Base-by-base conservation (phyloP, 2,113 vertebrate genomes). In the Natator depressus region DNA sequence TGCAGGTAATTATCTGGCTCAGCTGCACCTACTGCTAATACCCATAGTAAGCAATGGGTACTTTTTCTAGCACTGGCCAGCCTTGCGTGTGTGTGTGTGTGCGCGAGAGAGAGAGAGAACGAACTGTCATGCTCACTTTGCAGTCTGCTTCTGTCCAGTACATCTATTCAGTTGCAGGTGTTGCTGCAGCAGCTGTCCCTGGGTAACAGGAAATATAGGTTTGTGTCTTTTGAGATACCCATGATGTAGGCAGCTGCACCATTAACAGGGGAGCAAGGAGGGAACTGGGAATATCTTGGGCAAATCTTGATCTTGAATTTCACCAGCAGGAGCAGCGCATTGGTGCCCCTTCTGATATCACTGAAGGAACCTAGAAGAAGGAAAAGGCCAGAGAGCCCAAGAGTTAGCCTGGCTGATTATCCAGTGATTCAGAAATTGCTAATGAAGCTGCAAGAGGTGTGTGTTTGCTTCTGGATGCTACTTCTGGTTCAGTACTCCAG, bases 41-140 rank as follows among this genome's bases (percentile, higher is more conserved):
- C 19, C 35, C n/a, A 38, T 72, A 72, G n/a, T 11, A 72, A 72
- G 19, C 9, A 72, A 22, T 78, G 25, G 25, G 42, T 78, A 78
- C 6, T 47, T 78, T 78, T 78, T 78, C 75, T 46, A 25, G 42
- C 22, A 25, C 14, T 27, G 38, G 13, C 57, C 35, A 11, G 0
- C 1, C 27, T 81, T 20, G 2, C 25, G 1, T 55, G 55, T 54
- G 59, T 80, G 88, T 25, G 55, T 27, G 55, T 8, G 25, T 4
- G 62, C 2, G 14, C 6, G 9, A 4, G 59, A 4, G 35, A n/a
- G 35, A n/a, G 16, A 72, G 65, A 72, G 65, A 72, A 7, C 2
- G 16, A 53, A 49, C 50, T 29, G 65, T 27, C 69, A 7, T 25
- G 57, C 0, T 0, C 65, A 49, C 6, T 47, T 49, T 1, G 1